Evolutionary conservation across 2,888 invertebrate species (phyloP).

Genomic region (Eugnorisma glareosa): DNA sequence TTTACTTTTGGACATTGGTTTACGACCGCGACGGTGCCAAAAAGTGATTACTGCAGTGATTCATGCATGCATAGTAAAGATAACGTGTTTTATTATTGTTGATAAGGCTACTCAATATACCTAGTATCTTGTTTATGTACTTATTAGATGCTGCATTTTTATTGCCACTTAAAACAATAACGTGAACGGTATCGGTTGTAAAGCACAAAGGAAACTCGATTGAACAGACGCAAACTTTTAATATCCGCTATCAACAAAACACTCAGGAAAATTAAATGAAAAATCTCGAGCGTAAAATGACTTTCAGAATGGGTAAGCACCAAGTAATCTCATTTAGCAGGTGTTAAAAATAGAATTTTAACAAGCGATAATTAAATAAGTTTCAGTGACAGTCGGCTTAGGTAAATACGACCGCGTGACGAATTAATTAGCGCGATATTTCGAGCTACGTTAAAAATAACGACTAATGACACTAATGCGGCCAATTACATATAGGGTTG

Average conservation of each 20-base stretch:
- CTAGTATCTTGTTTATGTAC: conserved; percentile 31
- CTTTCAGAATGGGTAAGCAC: conserved; percentile 8
- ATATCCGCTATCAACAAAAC: conserved; percentile 9
- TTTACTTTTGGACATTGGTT: conserved; percentile 14
- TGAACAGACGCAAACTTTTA: conserved; percentile 8
- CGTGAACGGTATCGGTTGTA: conserved; percentile 1
- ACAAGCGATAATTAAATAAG: conserved; percentile 51
- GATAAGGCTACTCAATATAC: conserved; percentile 31
- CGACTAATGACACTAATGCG: conserved; percentile 47
- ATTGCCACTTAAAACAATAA: conserved; percentile 33
- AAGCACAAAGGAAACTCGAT: conserved; percentile 21
- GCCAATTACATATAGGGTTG: conserved; percentile 53
- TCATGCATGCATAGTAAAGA: conserved; percentile 44
- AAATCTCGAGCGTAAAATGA: neutral
- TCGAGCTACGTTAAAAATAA: conserved; percentile 52
- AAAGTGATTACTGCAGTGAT: conserved; percentile 39
- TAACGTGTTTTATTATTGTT: conserved; percentile 43
- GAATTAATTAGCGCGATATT: conserved; percentile 60
- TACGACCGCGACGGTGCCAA: conserved; percentile 19
- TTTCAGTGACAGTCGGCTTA: conserved; percentile 36
- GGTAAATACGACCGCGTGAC: conserved; percentile 54
- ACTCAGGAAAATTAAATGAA: conserved; percentile 1
- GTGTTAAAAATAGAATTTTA: conserved; percentile 39
- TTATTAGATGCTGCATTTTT: conserved; percentile 23
- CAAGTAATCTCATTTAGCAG: conserved; percentile 33